phyloP scores from a whole-genome alignment of 2,888 invertebrate species.

The Rhingia campestris region DNA sequence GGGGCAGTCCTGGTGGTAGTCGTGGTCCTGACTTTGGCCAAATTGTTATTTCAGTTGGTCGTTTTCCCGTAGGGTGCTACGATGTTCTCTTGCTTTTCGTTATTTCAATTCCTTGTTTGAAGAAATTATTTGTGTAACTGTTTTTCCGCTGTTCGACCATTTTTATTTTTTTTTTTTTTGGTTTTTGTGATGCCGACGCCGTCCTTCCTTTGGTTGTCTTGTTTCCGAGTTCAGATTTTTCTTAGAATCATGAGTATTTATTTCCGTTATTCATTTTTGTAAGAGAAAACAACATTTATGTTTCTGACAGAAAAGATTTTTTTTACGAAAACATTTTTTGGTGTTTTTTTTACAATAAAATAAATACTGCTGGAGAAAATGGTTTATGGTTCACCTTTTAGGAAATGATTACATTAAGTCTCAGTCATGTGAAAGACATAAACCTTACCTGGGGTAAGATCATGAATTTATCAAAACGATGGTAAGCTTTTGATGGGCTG shows the following conservation, averaged over 20 bases:
- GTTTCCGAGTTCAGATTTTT: conserved; percentile 22
- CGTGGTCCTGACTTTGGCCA: conserved; percentile 46
- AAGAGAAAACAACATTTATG: conserved; percentile 19
- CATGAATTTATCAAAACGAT: no score
- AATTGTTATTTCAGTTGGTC: conserved; percentile 64
- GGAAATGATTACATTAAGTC: no score
- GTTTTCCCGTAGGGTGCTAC: conserved; percentile 50
- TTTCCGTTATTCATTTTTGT: background rate
- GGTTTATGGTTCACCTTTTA: no score
- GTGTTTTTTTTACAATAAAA: no score
- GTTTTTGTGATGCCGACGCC: background rate
- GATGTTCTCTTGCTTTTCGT: conserved; percentile 43
- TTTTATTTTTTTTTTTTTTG: background rate
- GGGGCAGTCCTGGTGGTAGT: background rate
- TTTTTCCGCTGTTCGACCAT: background rate
- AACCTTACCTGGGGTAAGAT: no score
- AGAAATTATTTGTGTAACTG: conserved; percentile 48
- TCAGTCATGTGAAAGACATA: no score
- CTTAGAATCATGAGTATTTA: conserved; percentile 5
- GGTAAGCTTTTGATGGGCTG: no score
- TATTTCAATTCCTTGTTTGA: conserved; percentile 50
- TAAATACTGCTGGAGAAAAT: no score
- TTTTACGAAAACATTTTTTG: background rate
- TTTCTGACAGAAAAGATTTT: conserved; percentile 12
- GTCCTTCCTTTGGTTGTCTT: background rate